Evolutionary conservation across 2,888 invertebrate species (phyloP), one percentile per base, ranked within the genome.

Genomic region (Psylliodes chrysocephalus): DNA sequence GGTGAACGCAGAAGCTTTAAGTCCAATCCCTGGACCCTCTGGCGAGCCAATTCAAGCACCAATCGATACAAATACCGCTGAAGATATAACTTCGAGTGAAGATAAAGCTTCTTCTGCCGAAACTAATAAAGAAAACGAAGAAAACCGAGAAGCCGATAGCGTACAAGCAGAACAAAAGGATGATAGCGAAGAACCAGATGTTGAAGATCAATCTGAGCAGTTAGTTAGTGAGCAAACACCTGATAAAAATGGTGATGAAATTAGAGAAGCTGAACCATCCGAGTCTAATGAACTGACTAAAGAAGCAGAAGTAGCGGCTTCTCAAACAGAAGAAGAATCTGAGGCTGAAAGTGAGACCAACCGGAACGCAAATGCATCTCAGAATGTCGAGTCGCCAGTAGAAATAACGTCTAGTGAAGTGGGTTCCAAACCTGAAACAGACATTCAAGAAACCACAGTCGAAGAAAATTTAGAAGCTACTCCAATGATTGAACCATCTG

Each of bases 371-470:
- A 38, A 64, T 17, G 44, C 35, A 22, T 10, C 62, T 49, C 14
- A 49, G 49, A 19, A 30, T 60, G n/a, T 35, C 28, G 42, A 44
- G 40, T 47, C 19, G 1, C 8, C 17, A 38, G 44, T 25, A 12
- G 60, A 63, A 61, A 44, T 60, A 60, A 40, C 56, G 7, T 55
- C 52, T 38, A 52, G 55, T 40, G 61, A 61, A 61, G 33, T 57
- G 18, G 22, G 28, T 40, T 17, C 40, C 10, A 40, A 60, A 60
- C 7, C 2, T 18, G 35, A 53, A 28, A 7, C 38, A 51, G 51
- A 60, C 8, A 8, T 19, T 10, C 6, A 30, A 42, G n/a, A 22
- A 35, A 6, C 17, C 22, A 12, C 12, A 19, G 33, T 8, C 5
- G 25, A 22, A 33, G n/a, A 33, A 10, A 18, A 30, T 17, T 4